Evolutionary conservation across 2,113 vertebrate genomes (phyloP).

Genomic region (Pterocles burchelli): DNA sequence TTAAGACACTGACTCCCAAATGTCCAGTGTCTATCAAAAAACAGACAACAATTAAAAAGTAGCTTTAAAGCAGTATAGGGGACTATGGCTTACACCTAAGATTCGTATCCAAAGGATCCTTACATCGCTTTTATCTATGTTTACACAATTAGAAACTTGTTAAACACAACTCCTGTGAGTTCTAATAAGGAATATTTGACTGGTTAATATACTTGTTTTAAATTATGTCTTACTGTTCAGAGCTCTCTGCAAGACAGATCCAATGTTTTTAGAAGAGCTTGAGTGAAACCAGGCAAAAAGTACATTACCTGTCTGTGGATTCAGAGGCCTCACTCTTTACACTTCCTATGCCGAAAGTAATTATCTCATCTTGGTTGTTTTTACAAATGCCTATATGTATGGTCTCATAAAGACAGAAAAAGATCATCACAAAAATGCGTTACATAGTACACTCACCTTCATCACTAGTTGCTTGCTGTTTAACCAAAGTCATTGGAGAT

Average conservation of each 20-base stretch:
- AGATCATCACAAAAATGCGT: not conserved
- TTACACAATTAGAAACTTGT: not conserved
- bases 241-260: not conserved
- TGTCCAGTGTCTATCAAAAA: not conserved
- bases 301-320: not conserved
- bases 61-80: not conserved
- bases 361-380: not conserved
- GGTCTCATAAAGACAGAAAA: not conserved
- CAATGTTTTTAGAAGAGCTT: not conserved
- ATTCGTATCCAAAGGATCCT: not conserved
- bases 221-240: not conserved
- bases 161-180: not conserved
- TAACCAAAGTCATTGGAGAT: slow-evolving; percentile 89
- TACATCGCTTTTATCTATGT: not conserved
- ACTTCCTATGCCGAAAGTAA: not conserved
- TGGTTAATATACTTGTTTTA: not conserved
- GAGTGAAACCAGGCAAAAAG: not conserved
- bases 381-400: not conserved
- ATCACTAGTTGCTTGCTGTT: slow-evolving; percentile 86
- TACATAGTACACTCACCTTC: slow-evolving; percentile 80
- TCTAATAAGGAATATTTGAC: not conserved
- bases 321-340: not conserved
- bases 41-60: not conserved
- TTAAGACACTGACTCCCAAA: not conserved
- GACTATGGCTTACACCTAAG: not conserved